phyloP scores from a whole-genome alignment of 1,140 invertebrate species.

The Plodia interpunctella region DNA sequence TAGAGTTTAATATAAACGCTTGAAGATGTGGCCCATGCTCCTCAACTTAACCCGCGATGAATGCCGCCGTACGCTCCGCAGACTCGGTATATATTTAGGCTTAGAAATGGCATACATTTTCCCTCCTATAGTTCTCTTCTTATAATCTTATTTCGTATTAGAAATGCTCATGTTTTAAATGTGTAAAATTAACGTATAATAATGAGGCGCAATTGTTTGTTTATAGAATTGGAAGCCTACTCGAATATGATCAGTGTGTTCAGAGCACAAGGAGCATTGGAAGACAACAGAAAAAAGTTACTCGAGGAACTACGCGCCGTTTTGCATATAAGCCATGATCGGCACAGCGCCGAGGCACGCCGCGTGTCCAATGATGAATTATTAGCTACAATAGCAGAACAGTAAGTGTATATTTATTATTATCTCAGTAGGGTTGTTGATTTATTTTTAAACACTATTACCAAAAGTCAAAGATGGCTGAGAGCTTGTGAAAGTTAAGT shows the following conservation, averaged over 20 bases:
- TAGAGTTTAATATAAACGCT: constrained; percentile 42
- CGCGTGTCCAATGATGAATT: constrained; percentile 94
- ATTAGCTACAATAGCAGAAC: constrained; percentile 90
- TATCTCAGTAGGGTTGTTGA: constrained; percentile 35
- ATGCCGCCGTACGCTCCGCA: constrained; percentile 89
- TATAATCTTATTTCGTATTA: constrained; percentile 22
- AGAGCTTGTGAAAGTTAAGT: constrained; percentile 27
- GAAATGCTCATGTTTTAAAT: constrained; percentile 17
- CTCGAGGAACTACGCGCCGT: constrained; percentile 88
- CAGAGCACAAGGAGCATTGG: constrained; percentile 93
- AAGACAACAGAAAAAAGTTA: constrained; percentile 88
- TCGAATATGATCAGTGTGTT: constrained; percentile 91
- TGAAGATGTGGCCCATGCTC: constrained; percentile 73
- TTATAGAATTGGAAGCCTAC: constrained; percentile 93
- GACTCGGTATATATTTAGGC: constrained; percentile 84
- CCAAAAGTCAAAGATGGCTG: constrained; percentile 61
- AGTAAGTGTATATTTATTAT: constrained; percentile 79
- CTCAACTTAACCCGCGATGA: constrained; percentile 83
- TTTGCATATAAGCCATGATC: constrained; percentile 92
- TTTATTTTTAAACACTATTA: constrained; percentile 56
- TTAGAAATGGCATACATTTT: constrained; percentile 73
- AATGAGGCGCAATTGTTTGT: constrained; percentile 41
- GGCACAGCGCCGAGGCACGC: constrained; percentile 93
- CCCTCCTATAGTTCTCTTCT: constrained; percentile 70
- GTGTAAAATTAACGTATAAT: constrained; percentile 23